Evolutionary conservation across 2,797 vertebrate species (phyloP), one percentile per base, ranked within the genome.

Genomic region (Hemibagrus guttatus): DNA sequence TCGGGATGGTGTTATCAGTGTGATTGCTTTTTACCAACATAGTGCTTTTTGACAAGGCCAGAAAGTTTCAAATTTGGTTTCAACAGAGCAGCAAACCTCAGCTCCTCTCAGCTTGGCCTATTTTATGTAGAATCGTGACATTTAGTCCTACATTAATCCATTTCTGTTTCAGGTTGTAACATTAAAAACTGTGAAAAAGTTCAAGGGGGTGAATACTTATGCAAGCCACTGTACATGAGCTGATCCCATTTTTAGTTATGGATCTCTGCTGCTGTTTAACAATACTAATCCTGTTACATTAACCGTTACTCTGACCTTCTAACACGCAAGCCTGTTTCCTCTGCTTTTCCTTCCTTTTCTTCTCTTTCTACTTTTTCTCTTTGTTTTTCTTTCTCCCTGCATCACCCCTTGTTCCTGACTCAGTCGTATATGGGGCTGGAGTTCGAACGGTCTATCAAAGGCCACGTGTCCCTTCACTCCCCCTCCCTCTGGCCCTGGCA

Each of bases 401-500:
- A 52, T 87, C 85, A 72, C 86, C 85, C 85, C 79, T 85, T 69
- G 39, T 66, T 87, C 88, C 91, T 75, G 93, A 91, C 90, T 92
- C 95, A 97, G 97, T 96, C 96, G 96, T 92, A 93, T 96, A 89
- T 97, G 96, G 96, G 97, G 96, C 92, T 97, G 97, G 97, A 97
- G 96, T 93, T 95, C 96, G 91, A 96, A 98, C 28, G 96, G 97
- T 90, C 93, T 96, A 84, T 95, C 95, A 93, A 97, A 97, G 89
- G 86, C 91, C 85, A 90, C 91, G 83, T 88, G 92, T 89, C 89
- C 87, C 19, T 83, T 92, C 84, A 90, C 90, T 42, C 87, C 91
- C 84, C 91, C 92, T 85, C 90, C 92, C 88, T 90, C 91, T 83
- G 88, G 91, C 91, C 88, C 91, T n/a, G 39, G 83, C 39, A 88